Evolutionary conservation across 2,797 vertebrate genomes (phyloP), one percentile per base, ranked within the genome.

Genomic region (Jordanella pulchra): DNA sequence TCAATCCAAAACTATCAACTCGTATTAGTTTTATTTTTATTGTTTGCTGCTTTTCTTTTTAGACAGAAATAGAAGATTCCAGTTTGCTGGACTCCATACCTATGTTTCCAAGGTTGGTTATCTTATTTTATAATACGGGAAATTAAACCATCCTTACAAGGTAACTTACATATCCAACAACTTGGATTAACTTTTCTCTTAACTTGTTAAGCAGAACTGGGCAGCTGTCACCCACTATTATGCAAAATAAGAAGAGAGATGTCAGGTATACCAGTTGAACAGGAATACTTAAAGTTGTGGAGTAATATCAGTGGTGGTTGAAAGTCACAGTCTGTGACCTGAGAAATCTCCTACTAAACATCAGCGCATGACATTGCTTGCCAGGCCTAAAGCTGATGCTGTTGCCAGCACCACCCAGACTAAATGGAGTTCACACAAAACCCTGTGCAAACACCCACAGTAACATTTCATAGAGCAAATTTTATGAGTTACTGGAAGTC

Each of bases 351-450:
- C 86, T 89, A 88, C 90, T 92, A 93, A 93, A 93, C 91, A 93
- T 93, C 90, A 90, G 90, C 91, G 88, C 90, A 91, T 94, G 91
- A 93, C 92, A 89, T 90, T 89, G 89, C 89, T 89, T 88, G 87
- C 82, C 83, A 90, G 89, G 89, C 90, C 89, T 82, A 82, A 93
- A 93, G 89, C 91, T 80, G 89, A 91, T 89, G 83, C 84, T 89
- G 87, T 91, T 92, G 89, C 91, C 89, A 91, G 83, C 86, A 81
- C 82, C 78, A 53, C 83, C 86, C 84, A 87, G 83, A 82, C 82
- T 79, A 85, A 87, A 81, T 83, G 78, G 73, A 75, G 79, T 87
- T 86, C 83, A 86, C 86, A 84, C 83, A 86, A 78, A 74, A 30
- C 74, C 73, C 69, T 27, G 56, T 60, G 54, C 75, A 84, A 69